phyloP scores from a whole-genome alignment of 2,888 invertebrate genomes.

The Odontomyia ornata region DNA sequence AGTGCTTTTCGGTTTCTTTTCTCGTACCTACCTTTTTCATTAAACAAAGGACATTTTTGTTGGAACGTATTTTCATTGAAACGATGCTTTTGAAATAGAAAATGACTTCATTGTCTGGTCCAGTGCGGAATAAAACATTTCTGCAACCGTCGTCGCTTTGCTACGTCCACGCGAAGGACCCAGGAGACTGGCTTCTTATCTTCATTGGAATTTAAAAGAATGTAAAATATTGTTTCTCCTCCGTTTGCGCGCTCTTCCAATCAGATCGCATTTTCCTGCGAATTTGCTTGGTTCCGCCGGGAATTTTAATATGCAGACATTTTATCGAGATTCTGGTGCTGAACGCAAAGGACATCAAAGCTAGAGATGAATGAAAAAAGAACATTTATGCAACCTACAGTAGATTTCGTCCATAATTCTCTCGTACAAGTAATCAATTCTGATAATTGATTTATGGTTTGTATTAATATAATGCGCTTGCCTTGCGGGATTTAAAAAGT shows the following conservation, averaged over 20 bases:
- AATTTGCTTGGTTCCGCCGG: not conserved
- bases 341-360: not conserved
- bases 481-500: too few species aligned
- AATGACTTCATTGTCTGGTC: slow-evolving; percentile 36
- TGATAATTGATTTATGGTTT: too few species aligned
- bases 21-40: slow-evolving; percentile 18
- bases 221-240: slow-evolving; percentile 7
- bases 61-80: slow-evolving; percentile 19
- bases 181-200: slow-evolving; percentile 30
- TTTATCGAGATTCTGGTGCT: slow-evolving; percentile 23
- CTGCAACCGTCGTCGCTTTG: slow-evolving; percentile 39
- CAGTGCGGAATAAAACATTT: slow-evolving; percentile 33
- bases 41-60: slow-evolving; percentile 41
- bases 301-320: slow-evolving; percentile 33
- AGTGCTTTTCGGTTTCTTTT: slow-evolving; percentile 39
- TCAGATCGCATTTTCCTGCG: not conserved
- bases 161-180: not conserved
- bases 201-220: slow-evolving; percentile 34
- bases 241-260: not conserved
- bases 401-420: too few species aligned
- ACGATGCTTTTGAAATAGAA: slow-evolving; percentile 35
- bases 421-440: too few species aligned
- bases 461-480: too few species aligned
- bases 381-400: too few species aligned
- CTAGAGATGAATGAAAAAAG: too few species aligned